Percentiles rank a stretch among this genome's conserved stretches.
phyloP scores from a whole-genome alignment of 2,888 invertebrate species.

The Chirona hameri region DNA sequence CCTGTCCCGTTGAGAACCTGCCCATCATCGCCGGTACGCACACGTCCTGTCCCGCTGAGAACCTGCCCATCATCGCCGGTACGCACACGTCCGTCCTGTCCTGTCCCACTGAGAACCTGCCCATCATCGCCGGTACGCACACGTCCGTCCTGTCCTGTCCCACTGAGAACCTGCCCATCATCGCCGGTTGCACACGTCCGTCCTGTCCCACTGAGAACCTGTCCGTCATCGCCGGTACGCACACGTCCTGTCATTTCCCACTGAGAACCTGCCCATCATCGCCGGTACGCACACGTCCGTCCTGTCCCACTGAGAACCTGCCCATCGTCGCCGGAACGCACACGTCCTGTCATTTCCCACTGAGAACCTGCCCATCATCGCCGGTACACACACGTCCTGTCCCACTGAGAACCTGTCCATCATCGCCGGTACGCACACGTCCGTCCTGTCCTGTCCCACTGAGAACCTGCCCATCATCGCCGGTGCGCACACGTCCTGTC shows the following conservation, averaged over 20 bases:
- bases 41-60: not conserved
- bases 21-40: not conserved
- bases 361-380: constrained; percentile 4
- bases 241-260: not conserved
- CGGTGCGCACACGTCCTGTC: not conserved
- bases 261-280: constrained; percentile 4
- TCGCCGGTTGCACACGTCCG: not conserved
- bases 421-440: not conserved
- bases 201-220: not conserved
- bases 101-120: not conserved
- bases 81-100: not conserved
- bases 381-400: not conserved
- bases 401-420: not conserved
- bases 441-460: not conserved
- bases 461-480: constrained; percentile 5
- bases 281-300: not conserved
- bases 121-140: not conserved
- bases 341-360: not conserved
- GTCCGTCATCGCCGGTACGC: not conserved
- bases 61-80: constrained; percentile 10
- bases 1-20: not conserved
- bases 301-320: not conserved
- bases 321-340: not conserved
- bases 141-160: not conserved
- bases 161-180: not conserved